These are phyloP conservation scores for Julus scanicus DNA, from an alignment of 2,888 invertebrate genomes.

Conservation along the genomic window DNA sequence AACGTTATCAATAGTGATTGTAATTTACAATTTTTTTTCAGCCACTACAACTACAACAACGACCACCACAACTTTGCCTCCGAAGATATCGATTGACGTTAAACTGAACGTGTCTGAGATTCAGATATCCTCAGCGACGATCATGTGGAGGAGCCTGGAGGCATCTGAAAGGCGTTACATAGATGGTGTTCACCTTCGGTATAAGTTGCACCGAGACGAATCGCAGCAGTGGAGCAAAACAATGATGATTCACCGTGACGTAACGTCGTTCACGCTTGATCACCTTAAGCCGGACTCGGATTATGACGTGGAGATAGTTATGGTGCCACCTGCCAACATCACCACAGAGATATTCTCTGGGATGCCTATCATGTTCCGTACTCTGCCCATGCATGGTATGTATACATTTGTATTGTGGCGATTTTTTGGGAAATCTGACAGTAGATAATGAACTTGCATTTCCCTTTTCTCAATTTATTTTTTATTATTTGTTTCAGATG, in stretches of 20 bases:
- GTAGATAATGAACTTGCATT: too few species aligned
- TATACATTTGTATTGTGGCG: too few species aligned
- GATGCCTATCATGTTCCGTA: conserved; percentile 76
- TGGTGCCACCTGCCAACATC: conserved; percentile 84
- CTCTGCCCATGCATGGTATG: conserved; percentile 76
- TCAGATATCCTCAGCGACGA: conserved; percentile 80
- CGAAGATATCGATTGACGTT: conserved; percentile 77
- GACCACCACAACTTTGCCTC: conserved; percentile 70
- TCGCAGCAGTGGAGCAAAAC: conserved; percentile 81
- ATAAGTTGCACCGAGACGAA: conserved; percentile 81
- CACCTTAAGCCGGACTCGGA: conserved; percentile 80
- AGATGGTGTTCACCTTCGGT: conserved; percentile 88
- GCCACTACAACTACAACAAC: conserved; percentile 62
- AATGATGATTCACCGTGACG: conserved; percentile 83
- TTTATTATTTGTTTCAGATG: too few species aligned
- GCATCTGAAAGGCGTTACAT: conserved; percentile 84
- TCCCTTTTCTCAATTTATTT: too few species aligned
- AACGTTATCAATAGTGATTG: too few species aligned
- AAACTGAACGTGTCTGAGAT: conserved; percentile 78
- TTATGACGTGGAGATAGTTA: conserved; percentile 85
- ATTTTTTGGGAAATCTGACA: too few species aligned
- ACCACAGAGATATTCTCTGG: conserved; percentile 81
- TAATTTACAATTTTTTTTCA: background rate
- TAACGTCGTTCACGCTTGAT: conserved; percentile 80
- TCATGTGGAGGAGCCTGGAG: conserved; percentile 84